Percentiles rank a stretch among this genome's conserved stretches.
Conservation (phyloP, 2,113 vertebrate genomes). For the Isurus oxyrinchus region DNA sequence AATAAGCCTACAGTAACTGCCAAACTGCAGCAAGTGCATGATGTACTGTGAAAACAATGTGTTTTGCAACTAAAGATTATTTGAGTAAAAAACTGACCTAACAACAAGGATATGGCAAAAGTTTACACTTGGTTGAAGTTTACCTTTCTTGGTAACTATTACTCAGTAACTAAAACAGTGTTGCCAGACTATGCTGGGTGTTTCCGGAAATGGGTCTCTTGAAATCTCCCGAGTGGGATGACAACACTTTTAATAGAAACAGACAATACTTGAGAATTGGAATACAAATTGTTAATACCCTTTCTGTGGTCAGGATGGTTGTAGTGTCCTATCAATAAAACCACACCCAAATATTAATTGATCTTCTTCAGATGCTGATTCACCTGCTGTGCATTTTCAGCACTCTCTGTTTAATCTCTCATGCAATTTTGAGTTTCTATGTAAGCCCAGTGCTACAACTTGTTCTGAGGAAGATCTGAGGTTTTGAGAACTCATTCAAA, state of each 20-base stretch:
- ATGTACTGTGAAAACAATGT: background rate
- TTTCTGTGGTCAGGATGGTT: background rate
- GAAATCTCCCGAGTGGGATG: background rate
- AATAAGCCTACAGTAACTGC: background rate
- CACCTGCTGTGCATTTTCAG: background rate
- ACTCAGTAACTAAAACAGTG: background rate
- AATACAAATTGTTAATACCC: background rate
- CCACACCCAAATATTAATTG: background rate
- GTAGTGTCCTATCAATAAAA: background rate
- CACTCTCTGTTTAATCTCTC: background rate
- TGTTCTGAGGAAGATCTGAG: background rate
- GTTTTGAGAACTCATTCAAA: background rate
- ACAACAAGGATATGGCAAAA: background rate
- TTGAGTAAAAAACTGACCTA: background rate
- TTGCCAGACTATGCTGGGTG: background rate
- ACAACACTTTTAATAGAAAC: background rate
- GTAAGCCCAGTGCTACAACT: background rate
- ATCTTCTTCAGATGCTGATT: background rate
- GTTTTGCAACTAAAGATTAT: background rate
- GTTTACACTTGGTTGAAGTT: background rate
- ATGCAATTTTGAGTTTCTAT: background rate
- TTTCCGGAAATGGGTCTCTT: background rate
- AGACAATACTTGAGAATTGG: background rate
- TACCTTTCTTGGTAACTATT: background rate
- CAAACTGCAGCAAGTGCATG: background rate